Conservation (phyloP, 2,113 vertebrate species). For the Mus musculus region GRCm39 chr1:35983501-35984000, state of each 20-base stretch:
- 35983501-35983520: neutral
- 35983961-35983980: neutral
- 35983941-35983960: too few relatives aligned
- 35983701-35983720: neutral
- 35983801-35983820: neutral
- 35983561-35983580: neutral
- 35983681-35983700: neutral
- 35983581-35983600: neutral
- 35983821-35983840: neutral
- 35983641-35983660: neutral
- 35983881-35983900: too few relatives aligned
- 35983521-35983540: neutral
- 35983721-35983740: rapidly evolving
- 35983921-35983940: neutral
- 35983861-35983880: too few relatives aligned
- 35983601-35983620: neutral
- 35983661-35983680: neutral
- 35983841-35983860: neutral
- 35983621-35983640: neutral
- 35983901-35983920: neutral
- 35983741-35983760: too few relatives aligned
- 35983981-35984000: neutral
- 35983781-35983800: neutral
- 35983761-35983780: neutral
- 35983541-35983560: neutral